Evolutionary conservation across 2,113 vertebrate genomes (phyloP), one percentile per base, ranked within the genome.

Genomic region (Indicator indicator): DNA sequence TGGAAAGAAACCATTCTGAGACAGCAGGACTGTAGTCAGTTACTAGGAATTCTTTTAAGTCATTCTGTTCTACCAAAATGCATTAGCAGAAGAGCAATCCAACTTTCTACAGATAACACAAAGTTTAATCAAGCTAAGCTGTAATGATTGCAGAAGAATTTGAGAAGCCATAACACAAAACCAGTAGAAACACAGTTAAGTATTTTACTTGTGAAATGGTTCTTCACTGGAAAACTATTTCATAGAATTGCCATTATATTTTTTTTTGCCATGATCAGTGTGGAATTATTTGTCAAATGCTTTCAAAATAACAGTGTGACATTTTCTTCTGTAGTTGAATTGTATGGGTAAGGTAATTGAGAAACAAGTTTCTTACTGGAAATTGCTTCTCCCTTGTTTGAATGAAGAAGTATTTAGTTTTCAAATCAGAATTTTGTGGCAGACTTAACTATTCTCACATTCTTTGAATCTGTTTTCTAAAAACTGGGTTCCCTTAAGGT

Each of bases 181-280:
- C 0, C 5, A 36, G 16, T 7, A 44, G 62, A 27, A 77, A 33
- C 2, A 21, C 21, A 77, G 38, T 52, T 81, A 33, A 60, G 18
- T 67, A 40, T 52, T 90, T 70, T 55, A 40, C 44, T 86, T 86
- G 52, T 63, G 62, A 90, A 90, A 86, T 46, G 9, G 1, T 38
- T 88, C 62, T 93, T 92, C 72, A 26, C 42, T 86, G 86, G 62
- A 81, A 83, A 93, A 70, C 52, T 74, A 9, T 79, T 86, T 95
- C 44, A 28, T 75, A 16, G 77, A 77, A 95, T 83, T 92, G 76
- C 83, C 5, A 0, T 58, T 64, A 30, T 80, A 10, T 77, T n/a
- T n/a, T 54, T 90, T 90, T 46, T 90, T 90, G 36, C 40, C 21
- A 28, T n/a, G 36, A 50, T 9, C 6, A 82, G 46, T 4, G 6